Percentiles rank a stretch among this genome's conserved stretches.
phyloP scores from a whole-genome alignment of 2,888 invertebrate species.

The Cyclophora punctaria region DNA sequence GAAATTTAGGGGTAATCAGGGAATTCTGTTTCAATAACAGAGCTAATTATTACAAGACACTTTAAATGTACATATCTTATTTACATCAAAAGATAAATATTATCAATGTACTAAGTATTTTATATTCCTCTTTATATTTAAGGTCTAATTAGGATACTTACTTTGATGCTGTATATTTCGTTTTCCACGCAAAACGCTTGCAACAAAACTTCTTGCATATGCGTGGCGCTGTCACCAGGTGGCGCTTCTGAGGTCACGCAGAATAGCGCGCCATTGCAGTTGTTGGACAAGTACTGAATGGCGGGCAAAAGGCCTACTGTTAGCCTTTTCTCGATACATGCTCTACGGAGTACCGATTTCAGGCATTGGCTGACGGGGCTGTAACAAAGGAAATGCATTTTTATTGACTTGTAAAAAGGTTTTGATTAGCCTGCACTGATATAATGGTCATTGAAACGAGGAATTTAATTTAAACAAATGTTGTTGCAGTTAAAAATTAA shows the following conservation, averaged over 20 bases:
- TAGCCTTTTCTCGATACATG: conserved; percentile 73
- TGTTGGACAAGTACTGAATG: conserved; percentile 74
- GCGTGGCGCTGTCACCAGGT: conserved; percentile 82
- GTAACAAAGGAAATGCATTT: conserved; percentile 35
- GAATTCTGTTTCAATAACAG: too few relatives aligned
- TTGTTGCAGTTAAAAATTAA: neutral
- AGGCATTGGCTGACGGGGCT: conserved; percentile 70
- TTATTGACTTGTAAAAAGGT: conserved; percentile 3
- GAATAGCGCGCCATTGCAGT: conserved; percentile 77
- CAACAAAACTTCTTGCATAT: conserved; percentile 84
- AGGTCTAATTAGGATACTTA: conserved; percentile 34
- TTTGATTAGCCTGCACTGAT: too few relatives aligned
- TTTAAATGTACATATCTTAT: too few relatives aligned
- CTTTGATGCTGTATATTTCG: conserved; percentile 84
- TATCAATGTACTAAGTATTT: too few relatives aligned
- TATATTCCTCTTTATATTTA: too few relatives aligned
- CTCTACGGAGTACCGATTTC: conserved; percentile 69
- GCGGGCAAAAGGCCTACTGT: conserved; percentile 79
- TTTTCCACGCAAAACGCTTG: conserved; percentile 88
- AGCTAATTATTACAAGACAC: too few relatives aligned
- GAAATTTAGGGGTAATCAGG: neutral
- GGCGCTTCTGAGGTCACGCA: conserved; percentile 81
- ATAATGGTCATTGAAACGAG: too few relatives aligned
- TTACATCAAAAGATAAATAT: too few relatives aligned
- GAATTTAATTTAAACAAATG: too few relatives aligned